A percentile compares a stretch with the other conserved stretches of the same genome.
Evolutionary conservation across 2,888 invertebrate species (phyloP).

Genomic region (Luperina nickerlii): DNA sequence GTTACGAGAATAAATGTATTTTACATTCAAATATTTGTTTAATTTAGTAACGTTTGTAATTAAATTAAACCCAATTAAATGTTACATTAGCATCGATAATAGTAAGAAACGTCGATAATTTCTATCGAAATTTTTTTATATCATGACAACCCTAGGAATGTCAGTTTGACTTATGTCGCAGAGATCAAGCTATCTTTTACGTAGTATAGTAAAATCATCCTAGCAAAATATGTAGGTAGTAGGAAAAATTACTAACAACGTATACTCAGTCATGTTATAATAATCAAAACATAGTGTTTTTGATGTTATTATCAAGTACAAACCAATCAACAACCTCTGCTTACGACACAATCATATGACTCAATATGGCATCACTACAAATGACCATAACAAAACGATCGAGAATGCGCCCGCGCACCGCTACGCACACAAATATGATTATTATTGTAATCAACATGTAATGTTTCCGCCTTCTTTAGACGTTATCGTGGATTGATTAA

Average conservation of each 20-base stretch:
- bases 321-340: constrained; percentile 8
- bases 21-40: too few relatives aligned
- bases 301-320: background rate
- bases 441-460: constrained; percentile 57
- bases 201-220: background rate
- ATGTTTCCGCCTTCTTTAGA: constrained; percentile 42
- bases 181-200: too few relatives aligned
- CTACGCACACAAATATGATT: constrained; percentile 51
- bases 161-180: too few relatives aligned
- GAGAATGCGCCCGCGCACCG: constrained; percentile 36
- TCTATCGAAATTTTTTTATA: too few relatives aligned
- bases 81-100: too few relatives aligned
- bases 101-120: too few relatives aligned
- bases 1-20: too few relatives aligned
- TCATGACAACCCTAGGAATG: too few relatives aligned
- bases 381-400: constrained; percentile 49
- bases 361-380: constrained; percentile 43
- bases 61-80: too few relatives aligned
- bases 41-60: too few relatives aligned
- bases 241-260: background rate
- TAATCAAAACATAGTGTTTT: background rate
- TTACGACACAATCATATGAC: constrained; percentile 22
- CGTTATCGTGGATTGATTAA: constrained; percentile 5
- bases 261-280: background rate
- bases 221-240: background rate